Base-by-base conservation (phyloP, 2,797 vertebrate genomes). In the Salarias fasciatus region DNA sequence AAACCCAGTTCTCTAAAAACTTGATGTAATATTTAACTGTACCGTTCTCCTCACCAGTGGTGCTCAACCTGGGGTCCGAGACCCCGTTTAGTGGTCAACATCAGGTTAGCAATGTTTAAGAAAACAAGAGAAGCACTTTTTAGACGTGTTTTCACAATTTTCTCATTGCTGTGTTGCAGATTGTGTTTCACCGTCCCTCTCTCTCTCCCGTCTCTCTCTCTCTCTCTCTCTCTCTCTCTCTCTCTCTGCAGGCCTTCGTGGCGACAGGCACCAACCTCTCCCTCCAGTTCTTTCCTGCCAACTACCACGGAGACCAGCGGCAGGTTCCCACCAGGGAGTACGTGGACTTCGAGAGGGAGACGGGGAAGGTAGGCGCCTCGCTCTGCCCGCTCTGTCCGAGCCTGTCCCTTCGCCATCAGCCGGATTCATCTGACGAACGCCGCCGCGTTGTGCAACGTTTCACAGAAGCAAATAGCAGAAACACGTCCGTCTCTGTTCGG, bases 181-280 rank as follows among this genome's bases (percentile, higher is more conserved):
- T n/a, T n/a, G n/a, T n/a, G n/a, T n/a, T n/a, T n/a, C n/a, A n/a
- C n/a, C n/a, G 9, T 15, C 11, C 29, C 15, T 49, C 28, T 15
- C n/a, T 24, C 3, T 2, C 3, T 24, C 18, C 33, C 49, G n/a
- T 50, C 11, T 53, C 11, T 93, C 92, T 8, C 10, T 38, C 1
- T 1, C 11, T 38, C 38, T 38, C 12, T 53, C 9, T 93, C 38
- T 38, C 12, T 53, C 9, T 93, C 5, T 38, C 8, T 38, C 9
- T 38, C 7, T 38, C 11, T 92, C 90, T 93, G 84, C 95, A 99
- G 97, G 97, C 97, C 92, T 99, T 99, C 91, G 97, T 99, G 90
- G 97, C 97, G 69, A 99, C 97, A 83, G 97, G 97, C 90, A 99
- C 97, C 93, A 99, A 99, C 94, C 95, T 99, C 88, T 99, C 97